Base-by-base conservation (phyloP, 2,113 vertebrate species). In the Puffinus mauretanicus region DNA sequence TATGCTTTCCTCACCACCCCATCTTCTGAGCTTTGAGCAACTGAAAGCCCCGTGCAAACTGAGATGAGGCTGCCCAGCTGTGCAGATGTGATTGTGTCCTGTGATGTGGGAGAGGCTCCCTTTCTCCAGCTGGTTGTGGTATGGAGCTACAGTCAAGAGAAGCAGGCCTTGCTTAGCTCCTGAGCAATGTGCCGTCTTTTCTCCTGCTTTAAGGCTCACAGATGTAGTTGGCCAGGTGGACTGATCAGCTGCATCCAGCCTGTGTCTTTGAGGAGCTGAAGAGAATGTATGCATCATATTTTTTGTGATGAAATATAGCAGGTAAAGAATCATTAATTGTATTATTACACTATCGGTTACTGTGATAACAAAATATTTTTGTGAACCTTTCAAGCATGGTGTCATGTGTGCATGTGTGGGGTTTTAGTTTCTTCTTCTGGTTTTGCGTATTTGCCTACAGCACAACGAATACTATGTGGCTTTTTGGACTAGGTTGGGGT, bases 401-500 rank as follows among this genome's bases (percentile, higher is more conserved):
- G 2, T 67, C 12, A 0, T 54, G 11, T 24, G 9, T 38, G 9
- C 3, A 1, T 2, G 1, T 36, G 16, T 17, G 11, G 11, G 27
- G 19, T 57, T 49, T 82, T 58, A 2, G 9, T n/a, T 82, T 52
- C 25, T 70, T 78, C 44, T 83, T 57, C n/a, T 62, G 8, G 2
- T 60, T 76, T 75, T 5, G 29, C 9, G 21, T 32, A 26, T 67
- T 52, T 79, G 34, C 44, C 10, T 36, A 22, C 34, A 78, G 38
- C 25, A 62, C 25, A 69, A 62, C 8, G 32, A 82, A 42, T 44
- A 29, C 3, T 49, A 25, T 52, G 7, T 47, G 17, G 32, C 10
- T 91, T 69, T 66, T 58, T 38, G 36, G 36, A 38, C 36, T 38
- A 38, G 36, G 2, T 16, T 76, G n/a, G 7, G 13, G 18, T 36